Percentiles rank a stretch among this genome's conserved stretches.
Conservation (phyloP, 2,113 vertebrate genomes). For the Notothenia rossii region DNA sequence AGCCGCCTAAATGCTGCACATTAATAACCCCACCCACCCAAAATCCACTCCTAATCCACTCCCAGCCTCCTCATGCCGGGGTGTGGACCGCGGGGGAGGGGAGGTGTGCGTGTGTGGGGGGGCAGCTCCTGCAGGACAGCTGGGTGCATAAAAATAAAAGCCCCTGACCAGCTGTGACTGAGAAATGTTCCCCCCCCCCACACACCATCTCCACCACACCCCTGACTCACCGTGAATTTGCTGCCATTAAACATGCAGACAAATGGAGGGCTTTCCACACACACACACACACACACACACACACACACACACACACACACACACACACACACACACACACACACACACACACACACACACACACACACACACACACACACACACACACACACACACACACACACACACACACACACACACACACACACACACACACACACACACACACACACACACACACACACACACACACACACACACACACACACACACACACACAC, state of each 20-base stretch:
- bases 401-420: neutral
- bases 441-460: neutral
- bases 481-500: neutral
- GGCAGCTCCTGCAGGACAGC: conserved; percentile 75
- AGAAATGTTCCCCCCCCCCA: conserved; percentile 53
- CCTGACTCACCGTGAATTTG: conserved; percentile 41
- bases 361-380: neutral
- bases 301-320: neutral
- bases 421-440: conserved; percentile 6
- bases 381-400: neutral
- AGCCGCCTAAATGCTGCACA: conserved; percentile 9
- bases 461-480: conserved; percentile 1
- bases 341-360: conserved; percentile 6
- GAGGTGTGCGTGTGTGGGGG: no score
- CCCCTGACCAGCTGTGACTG: conserved; percentile 75
- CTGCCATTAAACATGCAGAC: conserved; percentile 68
- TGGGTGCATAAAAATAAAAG: conserved; percentile 86
- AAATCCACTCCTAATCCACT: conserved; percentile 53
- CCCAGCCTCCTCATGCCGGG: conserved; percentile 54
- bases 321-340: conserved; percentile 1
- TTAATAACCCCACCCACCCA: conserved; percentile 39
- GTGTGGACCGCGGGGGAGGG: conserved; percentile 19
- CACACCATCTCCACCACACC: conserved; percentile 28
- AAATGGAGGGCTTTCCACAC: conserved; percentile 48
- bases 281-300: no score